Evolutionary conservation across 2,888 invertebrate species (phyloP), one percentile per base, ranked within the genome.

Genomic region (Thereva unica): DNA sequence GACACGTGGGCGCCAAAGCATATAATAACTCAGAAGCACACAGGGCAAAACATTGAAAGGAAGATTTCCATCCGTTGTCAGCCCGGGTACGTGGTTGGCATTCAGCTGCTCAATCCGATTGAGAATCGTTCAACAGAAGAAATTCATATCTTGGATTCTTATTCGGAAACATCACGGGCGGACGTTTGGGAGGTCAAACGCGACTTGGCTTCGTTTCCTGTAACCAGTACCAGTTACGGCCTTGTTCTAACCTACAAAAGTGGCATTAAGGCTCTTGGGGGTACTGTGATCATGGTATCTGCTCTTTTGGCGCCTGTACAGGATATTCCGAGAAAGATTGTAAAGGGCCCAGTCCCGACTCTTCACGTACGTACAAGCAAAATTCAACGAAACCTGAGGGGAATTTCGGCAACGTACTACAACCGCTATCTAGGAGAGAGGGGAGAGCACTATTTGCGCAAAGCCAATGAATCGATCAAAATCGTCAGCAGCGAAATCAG

Each of bases 101-200:
- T 97, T 52, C 94, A 96, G 78, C 85, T 97, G 10, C 81, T 97
- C 4, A 96, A 95, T 82, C 95, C 95, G 1, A 91, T 95, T 68
- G 91, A 93, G 73, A 92, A 92, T 76, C 87, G 91, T 68, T 94
- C 93, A 63, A 89, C 92, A 0, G 97, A 97, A 82, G 85, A 86
- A 72, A 89, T 97, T 67, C 84, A 87, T 45, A 86, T 95, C 61
- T 86, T 90, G 71, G 93, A 95, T 78, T 88, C 91, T 0, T 87
- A 88, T 73, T 86, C 86, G 59, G 85, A 87, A 61, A 86, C 88
- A 69, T 83, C 83, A 66, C 83, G 83, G 34, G 87, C 89, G 23
- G 86, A 87, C 57, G 79, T 86, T 63, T 96, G 94, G 93, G 85
- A 89, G 72, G 82, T 95, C 0, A 87, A 90, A 73, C 84, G 92